Percentiles rank a stretch among this genome's conserved stretches.
phyloP scores from a whole-genome alignment of 2,113 vertebrate species.

The Orientallactaga bullata region DNA sequence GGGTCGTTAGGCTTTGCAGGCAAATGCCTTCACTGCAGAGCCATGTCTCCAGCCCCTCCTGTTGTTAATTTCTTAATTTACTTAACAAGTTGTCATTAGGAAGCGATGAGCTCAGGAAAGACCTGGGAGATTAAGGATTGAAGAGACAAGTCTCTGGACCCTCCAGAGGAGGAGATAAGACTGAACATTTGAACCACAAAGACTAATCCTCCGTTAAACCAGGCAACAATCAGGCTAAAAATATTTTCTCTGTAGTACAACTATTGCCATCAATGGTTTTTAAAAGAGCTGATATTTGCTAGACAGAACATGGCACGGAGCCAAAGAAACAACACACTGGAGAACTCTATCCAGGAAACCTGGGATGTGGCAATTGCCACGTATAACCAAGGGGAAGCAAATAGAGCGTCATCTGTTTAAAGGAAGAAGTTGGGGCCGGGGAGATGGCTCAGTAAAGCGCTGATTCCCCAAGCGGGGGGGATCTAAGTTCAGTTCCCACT shows the following conservation, averaged over 20 bases:
- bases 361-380: not conserved
- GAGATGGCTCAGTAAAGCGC: no score
- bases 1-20: no score
- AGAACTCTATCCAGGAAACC: not conserved
- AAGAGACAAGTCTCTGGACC: slow-evolving; percentile 25
- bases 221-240: not conserved
- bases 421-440: not conserved
- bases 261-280: not conserved
- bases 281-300: slow-evolving; percentile 11
- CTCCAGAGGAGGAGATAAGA: not conserved
- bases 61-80: not conserved
- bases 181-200: slow-evolving; percentile 21
- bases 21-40: no score
- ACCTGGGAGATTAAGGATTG: not conserved
- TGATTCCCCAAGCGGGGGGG: no score
- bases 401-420: slow-evolving; percentile 7
- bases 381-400: not conserved
- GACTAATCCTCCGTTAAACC: not conserved
- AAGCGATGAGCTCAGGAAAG: not conserved
- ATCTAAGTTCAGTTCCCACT: no score
- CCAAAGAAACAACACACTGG: slow-evolving; percentile 17
- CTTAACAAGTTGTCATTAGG: not conserved
- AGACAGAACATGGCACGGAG: not conserved
- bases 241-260: not conserved
- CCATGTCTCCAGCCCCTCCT: no score